These are phyloP conservation scores for Pterocles burchelli DNA, from an alignment of 2,113 vertebrate species.

Conservation along the genomic window DNA sequence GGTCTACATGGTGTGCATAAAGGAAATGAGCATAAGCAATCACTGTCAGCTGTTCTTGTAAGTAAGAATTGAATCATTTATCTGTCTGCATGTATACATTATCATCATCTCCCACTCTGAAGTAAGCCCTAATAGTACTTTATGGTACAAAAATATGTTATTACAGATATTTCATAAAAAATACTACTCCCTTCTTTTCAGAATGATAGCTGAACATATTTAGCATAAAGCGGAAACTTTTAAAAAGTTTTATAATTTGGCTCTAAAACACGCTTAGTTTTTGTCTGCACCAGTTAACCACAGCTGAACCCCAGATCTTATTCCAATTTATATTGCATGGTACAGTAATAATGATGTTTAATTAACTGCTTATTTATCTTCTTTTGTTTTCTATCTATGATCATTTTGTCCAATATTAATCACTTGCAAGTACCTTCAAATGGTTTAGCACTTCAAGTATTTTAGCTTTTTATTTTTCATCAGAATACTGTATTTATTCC, in stretches of 20 bases:
- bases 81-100: constrained; percentile 84
- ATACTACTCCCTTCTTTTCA: background rate
- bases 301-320: background rate
- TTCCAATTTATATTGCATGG: background rate
- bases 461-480: background rate
- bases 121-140: constrained; percentile 66
- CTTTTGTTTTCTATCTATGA: background rate
- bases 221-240: background rate
- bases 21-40: constrained; percentile 85
- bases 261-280: background rate
- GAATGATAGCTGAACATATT: background rate
- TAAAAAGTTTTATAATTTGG: background rate
- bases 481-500: background rate
- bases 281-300: background rate
- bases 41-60: constrained; percentile 85
- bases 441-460: background rate
- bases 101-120: constrained; percentile 74
- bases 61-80: constrained; percentile 89
- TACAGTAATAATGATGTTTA: background rate
- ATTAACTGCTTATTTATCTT: background rate
- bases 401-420: background rate
- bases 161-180: constrained; percentile 59
- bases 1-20: constrained; percentile 65
- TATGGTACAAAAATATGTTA: constrained; percentile 66
- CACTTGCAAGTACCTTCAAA: background rate